Percentiles rank a stretch among this genome's conserved stretches.
Evolutionary conservation across 1,140 invertebrate species (phyloP).

Genomic region (Lutraria rhynchaena): DNA sequence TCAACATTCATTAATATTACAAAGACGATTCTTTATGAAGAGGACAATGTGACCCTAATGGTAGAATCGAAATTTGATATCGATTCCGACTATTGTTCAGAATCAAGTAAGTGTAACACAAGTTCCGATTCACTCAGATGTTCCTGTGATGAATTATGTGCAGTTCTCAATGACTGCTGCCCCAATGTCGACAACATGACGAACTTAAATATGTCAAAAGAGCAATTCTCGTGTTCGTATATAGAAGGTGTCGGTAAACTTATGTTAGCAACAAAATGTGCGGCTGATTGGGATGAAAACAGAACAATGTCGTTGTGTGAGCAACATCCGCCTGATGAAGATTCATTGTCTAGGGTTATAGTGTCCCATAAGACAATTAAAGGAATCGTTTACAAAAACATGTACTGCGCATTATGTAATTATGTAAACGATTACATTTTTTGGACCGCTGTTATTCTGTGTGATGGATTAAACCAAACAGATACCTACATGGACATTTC

Average conservation of each 20-base stretch:
- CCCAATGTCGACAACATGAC: neutral
- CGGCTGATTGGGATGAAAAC: neutral
- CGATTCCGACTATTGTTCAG: too few relatives aligned
- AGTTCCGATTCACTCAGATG: too few relatives aligned
- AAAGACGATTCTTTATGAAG: too few relatives aligned
- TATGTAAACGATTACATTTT: neutral
- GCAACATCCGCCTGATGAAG: neutral
- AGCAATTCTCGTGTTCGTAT: neutral
- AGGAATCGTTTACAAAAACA: constrained; percentile 5
- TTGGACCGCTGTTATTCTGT: neutral
- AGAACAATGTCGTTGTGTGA: neutral
- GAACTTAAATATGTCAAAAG: neutral
- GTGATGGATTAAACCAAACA: constrained; percentile 6
- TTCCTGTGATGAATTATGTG: neutral
- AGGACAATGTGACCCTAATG: too few relatives aligned
- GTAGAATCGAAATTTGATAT: too few relatives aligned
- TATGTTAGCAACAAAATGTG: neutral
- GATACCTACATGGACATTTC: neutral
- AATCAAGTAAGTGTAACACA: too few relatives aligned
- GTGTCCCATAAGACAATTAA: neutral
- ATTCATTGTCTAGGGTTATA: too few relatives aligned
- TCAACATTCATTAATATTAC: too few relatives aligned
- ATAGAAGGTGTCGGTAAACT: neutral
- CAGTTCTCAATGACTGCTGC: neutral
- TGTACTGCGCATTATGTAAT: constrained; percentile 25